These are phyloP conservation scores for Scaeva pyrastri DNA, from an alignment of 2,888 invertebrate species.

Conservation along the genomic window DNA sequence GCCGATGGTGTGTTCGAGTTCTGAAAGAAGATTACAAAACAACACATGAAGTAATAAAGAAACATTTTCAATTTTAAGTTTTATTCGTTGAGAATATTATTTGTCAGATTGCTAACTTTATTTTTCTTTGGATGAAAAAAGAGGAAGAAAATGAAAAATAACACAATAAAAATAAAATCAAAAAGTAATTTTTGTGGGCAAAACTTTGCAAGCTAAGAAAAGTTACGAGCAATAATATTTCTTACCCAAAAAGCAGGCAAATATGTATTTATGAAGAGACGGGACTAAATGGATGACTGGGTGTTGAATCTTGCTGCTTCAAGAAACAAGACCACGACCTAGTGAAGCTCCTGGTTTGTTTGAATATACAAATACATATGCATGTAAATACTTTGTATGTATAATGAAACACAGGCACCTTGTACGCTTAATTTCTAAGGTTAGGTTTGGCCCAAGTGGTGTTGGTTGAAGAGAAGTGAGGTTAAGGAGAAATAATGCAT, in stretches of 20 bases:
- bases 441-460: slow-evolving; percentile 25
- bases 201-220: slow-evolving; percentile 62
- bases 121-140: neutral
- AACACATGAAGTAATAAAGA: slow-evolving; percentile 69
- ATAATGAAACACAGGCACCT: slow-evolving; percentile 12
- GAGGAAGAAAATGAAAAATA: slow-evolving; percentile 31
- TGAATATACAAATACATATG: no score
- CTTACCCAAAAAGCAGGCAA: slow-evolving; percentile 32
- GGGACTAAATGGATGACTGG: slow-evolving; percentile 25
- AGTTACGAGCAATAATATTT: slow-evolving; percentile 66
- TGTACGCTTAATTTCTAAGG: slow-evolving; percentile 42
- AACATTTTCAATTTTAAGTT: slow-evolving; percentile 68
- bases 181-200: slow-evolving; percentile 63
- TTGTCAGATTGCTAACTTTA: slow-evolving; percentile 1
- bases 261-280: neutral
- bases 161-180: slow-evolving; percentile 55
- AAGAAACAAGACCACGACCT: neutral
- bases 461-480: slow-evolving; percentile 12
- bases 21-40: slow-evolving; percentile 66
- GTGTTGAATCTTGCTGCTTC: neutral
- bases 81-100: slow-evolving; percentile 44
- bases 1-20: slow-evolving; percentile 28
- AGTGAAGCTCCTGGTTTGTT: neutral
- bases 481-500: slow-evolving; percentile 37
- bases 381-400: neutral